A percentile compares a stretch with the other conserved stretches of the same genome.
Conservation (phyloP, 64 coral and sea anemone genomes). For the Trachythela sp. region DNA sequence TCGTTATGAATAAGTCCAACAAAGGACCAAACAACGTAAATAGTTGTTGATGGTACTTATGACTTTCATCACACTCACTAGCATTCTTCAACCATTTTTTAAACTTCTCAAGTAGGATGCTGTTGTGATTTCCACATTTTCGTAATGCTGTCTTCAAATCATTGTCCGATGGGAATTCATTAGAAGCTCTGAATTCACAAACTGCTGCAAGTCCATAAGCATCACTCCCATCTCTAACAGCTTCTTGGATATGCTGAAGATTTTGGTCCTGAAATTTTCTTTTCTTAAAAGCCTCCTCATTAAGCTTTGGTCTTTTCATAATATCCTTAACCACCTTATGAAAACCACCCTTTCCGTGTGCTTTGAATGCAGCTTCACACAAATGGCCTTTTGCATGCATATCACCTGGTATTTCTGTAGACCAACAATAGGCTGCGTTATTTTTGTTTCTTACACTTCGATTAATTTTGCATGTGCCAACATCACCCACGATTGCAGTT, state of each 20-base stretch:
- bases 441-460: not conserved
- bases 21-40: not conserved
- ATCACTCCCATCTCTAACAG: not conserved
- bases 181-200: not conserved
- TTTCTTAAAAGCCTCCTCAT: not conserved
- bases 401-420: not conserved
- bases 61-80: not conserved
- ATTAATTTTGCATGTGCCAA: not conserved
- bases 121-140: not conserved
- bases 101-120: not conserved
- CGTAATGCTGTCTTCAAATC: not conserved
- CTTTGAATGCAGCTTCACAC: constrained; percentile 1
- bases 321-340: not conserved
- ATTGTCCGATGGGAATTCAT: not conserved
- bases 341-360: not conserved
- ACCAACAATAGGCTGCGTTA: not conserved
- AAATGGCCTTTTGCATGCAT: not conserved
- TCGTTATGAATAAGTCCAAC: not conserved
- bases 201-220: not conserved
- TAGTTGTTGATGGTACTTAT: not conserved
- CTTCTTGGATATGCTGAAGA: not conserved
- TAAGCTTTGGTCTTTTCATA: not conserved
- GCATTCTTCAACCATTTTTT: not conserved
- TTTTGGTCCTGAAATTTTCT: not conserved
- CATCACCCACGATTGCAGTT: not conserved